These are phyloP conservation scores for Melipona quadrifasciata DNA, from an alignment of 1,140 invertebrate genomes.

Conservation along the genomic window DNA sequence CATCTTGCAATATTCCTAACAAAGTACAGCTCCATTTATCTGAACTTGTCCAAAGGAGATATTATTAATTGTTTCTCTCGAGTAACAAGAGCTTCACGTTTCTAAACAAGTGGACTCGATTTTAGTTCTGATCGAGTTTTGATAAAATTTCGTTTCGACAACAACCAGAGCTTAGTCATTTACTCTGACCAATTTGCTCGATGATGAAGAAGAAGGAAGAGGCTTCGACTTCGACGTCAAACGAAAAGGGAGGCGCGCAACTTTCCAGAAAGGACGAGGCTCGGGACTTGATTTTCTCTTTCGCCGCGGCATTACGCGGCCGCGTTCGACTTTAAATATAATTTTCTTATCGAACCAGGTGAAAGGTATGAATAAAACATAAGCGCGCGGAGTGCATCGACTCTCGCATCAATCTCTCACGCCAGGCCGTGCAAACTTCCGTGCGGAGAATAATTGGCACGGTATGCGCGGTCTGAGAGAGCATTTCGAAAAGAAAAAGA, in stretches of 20 bases:
- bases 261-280: not conserved
- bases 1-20: too few species aligned
- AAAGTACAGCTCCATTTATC: too few species aligned
- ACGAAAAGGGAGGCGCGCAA: not conserved
- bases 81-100: too few species aligned
- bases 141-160: too few species aligned
- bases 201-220: too few species aligned
- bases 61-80: too few species aligned
- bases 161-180: too few species aligned
- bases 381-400: slow-evolving; percentile 53
- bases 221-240: too few species aligned
- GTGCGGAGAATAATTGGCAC: slow-evolving; percentile 56
- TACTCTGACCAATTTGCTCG: too few species aligned
- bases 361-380: slow-evolving; percentile 62
- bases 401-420: slow-evolving; percentile 59
- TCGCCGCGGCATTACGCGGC: slow-evolving; percentile 46
- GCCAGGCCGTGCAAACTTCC: slow-evolving; percentile 56
- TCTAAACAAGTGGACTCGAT: too few species aligned
- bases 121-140: too few species aligned
- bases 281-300: slow-evolving; percentile 34
- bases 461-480: slow-evolving; percentile 41
- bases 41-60: too few species aligned
- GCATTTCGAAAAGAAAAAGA: not conserved
- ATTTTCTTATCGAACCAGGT: slow-evolving; percentile 61
- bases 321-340: slow-evolving; percentile 59